Base-by-base conservation (phyloP, 2,888 invertebrate species). In the Noctua pronuba region DNA sequence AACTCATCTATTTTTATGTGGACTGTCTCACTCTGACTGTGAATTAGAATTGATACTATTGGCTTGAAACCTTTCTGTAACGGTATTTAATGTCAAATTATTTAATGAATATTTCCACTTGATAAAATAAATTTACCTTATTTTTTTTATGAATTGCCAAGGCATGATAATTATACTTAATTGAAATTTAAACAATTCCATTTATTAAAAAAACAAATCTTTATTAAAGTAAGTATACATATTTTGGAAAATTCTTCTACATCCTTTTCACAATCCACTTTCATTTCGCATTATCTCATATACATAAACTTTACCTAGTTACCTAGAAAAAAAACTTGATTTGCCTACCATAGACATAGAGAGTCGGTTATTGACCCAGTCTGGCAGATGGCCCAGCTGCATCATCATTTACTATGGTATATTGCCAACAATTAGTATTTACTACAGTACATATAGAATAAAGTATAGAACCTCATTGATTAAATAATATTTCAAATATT, bases 361-460 rank as follows among this genome's bases (percentile, higher is more conserved):
- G 77, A 84, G 76, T 88, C 85, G 95, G 94, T 92, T 94, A 92
- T 93, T 95, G 95, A 95, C 95, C 95, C 87, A 90, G 90, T 90
- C 93, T 95, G 95, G 95, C 94, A 94, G 78, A 52, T 77, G 88
- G 92, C 94, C 94, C 94, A 92, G 82, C 67, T 24, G 18, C 69
- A 80, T 83, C 75, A 83, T 80, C 65, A 79, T 65, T 67, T 79
- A 77, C 73, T 79, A 70, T 82, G 75, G 75, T 80, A 78, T 75
- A 81, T 70, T 86, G 83, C 84, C 86, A 88, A 82, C 84, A 82
- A 85, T 82, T 81, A 77, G 64, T 75, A 73, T 81, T 82, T 78
- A 77, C 66, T 73, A 60, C 13, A 64, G 1, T 49, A 66, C 31
- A 73, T 41, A 65, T 24, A 55, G 16, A 44, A 60, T 60, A 28